Conservation (phyloP, 2,888 invertebrate genomes). For the Drosophila helvetica region DNA sequence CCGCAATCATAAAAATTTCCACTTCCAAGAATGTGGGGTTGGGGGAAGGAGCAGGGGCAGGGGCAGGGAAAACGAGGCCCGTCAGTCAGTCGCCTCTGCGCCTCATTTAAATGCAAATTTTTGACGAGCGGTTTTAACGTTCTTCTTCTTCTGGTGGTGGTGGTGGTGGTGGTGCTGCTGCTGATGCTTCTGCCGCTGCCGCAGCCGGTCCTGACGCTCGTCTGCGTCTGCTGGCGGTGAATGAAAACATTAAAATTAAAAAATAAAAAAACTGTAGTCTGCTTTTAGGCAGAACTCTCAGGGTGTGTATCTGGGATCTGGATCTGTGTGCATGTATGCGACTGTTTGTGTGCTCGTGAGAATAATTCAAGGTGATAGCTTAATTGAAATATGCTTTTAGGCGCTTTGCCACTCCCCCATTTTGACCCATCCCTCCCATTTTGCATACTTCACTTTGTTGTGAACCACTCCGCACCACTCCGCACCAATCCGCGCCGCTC, state of each 20-base stretch:
- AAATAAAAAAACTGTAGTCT: conserved; percentile 58
- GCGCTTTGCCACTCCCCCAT: conserved; percentile 60
- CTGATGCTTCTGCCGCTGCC: conserved; percentile 2
- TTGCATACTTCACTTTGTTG: conserved; percentile 65
- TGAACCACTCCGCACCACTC: conserved; percentile 36
- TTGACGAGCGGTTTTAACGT: conserved; percentile 78
- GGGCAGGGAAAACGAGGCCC: conserved; percentile 44
- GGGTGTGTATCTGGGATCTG: conserved; percentile 18
- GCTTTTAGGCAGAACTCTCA: conserved; percentile 57
- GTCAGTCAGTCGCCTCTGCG: conserved; percentile 69
- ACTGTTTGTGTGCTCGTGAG: conserved; percentile 59
- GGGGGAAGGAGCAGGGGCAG: conserved; percentile 5
- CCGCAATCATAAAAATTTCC: conserved; percentile 79
- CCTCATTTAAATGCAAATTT: conserved; percentile 83
- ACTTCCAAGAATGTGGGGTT: conserved; percentile 39
- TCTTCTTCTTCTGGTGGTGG: conserved; percentile 47
- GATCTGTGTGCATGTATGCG: conserved; percentile 15
- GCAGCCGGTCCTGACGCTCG: conserved; percentile 10
- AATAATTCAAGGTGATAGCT: conserved; percentile 83
- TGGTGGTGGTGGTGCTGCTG: conserved; percentile 8
- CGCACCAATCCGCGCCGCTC: conserved; percentile 10
- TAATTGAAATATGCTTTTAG: conserved; percentile 83
- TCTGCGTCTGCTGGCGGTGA: conserved; percentile 44
- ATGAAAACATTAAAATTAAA: conserved; percentile 79
- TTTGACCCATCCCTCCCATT: conserved; percentile 32